Conservation (phyloP, 2,888 invertebrate genomes). For the Heliothis peltigera region DNA sequence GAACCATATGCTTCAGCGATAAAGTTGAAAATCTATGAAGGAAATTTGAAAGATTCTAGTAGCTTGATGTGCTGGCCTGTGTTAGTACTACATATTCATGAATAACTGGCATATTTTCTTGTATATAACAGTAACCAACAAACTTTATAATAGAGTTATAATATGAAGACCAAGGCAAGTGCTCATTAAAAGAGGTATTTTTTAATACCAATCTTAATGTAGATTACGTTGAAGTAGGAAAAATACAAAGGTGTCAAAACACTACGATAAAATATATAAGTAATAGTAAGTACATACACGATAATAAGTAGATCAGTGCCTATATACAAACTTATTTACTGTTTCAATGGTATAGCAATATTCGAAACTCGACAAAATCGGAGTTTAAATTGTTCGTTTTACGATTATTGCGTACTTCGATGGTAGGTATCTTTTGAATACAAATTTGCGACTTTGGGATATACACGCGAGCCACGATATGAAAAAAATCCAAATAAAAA, state of each 20-base stretch:
- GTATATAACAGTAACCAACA: background rate
- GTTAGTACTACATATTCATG: too few species aligned
- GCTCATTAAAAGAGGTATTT: background rate
- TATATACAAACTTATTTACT: constrained; percentile 66
- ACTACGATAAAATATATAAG: constrained; percentile 45
- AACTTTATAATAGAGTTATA: background rate
- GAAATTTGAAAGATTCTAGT: too few species aligned
- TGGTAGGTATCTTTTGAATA: constrained; percentile 85
- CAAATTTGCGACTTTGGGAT: constrained; percentile 78
- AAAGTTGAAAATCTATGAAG: too few species aligned
- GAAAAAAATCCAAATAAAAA: constrained; percentile 42
- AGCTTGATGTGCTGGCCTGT: too few species aligned
- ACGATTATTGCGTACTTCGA: constrained; percentile 84
- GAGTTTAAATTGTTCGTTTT: constrained; percentile 86
- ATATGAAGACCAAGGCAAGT: background rate
- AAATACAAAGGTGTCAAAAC: constrained; percentile 30
- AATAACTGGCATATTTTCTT: too few species aligned
- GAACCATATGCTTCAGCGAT: too few species aligned
- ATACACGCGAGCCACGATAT: constrained; percentile 74
- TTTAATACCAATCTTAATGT: background rate
- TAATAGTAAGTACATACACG: constrained; percentile 33
- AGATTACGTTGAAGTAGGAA: constrained; percentile 10
- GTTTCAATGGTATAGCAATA: constrained; percentile 71
- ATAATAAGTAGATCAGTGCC: constrained; percentile 52
- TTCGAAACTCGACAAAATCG: constrained; percentile 81